These are phyloP conservation scores for Diadumene lineata DNA, from an alignment of 92 coral and sea anemone species.

Conservation along the genomic window DNA sequence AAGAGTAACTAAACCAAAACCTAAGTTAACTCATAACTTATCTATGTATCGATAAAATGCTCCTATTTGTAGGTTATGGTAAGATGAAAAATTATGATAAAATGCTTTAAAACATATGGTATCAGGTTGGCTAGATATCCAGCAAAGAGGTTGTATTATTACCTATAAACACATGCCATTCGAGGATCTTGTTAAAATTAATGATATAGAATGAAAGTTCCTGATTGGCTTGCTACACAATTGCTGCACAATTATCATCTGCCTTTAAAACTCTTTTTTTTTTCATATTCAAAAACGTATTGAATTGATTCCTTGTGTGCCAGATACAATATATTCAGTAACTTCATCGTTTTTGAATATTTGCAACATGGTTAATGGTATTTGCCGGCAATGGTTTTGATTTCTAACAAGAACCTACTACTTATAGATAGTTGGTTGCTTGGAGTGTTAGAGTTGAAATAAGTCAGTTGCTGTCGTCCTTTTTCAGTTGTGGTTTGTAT, in stretches of 20 bases:
- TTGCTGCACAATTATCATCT: background rate
- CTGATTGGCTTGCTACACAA: background rate
- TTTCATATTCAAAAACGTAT: too few species aligned
- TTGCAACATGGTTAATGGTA: too few species aligned
- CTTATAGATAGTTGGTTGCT: too few species aligned
- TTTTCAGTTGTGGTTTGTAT: too few species aligned
- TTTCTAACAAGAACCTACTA: too few species aligned
- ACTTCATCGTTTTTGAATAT: too few species aligned
- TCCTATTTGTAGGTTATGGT: background rate
- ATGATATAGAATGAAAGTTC: background rate
- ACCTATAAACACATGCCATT: background rate
- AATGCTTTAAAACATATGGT: background rate
- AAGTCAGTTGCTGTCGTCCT: too few species aligned
- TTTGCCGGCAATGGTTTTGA: too few species aligned
- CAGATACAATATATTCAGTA: too few species aligned
- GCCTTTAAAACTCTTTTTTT: background rate
- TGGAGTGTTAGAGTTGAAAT: too few species aligned
- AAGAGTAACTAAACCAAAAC: background rate
- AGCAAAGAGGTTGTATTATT: background rate
- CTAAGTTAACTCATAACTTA: background rate
- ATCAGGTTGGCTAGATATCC: background rate
- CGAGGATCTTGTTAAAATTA: background rate
- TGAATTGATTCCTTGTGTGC: too few species aligned
- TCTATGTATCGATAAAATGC: background rate
- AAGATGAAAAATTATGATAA: background rate